Base-by-base conservation (phyloP, 2,888 invertebrate species). In the Pyralis farinalis region DNA sequence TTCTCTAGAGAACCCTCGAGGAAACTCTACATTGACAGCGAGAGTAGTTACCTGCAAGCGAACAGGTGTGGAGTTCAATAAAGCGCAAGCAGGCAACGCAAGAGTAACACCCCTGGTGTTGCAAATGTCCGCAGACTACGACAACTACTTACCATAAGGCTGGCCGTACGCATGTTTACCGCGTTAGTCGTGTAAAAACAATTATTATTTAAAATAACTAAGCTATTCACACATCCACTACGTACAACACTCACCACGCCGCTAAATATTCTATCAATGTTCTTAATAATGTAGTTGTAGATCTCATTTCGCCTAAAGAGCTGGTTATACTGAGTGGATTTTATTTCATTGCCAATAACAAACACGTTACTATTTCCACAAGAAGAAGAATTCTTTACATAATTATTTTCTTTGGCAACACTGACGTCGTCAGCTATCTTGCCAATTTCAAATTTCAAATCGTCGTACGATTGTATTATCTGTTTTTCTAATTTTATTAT, bases 241-340 rank as follows among this genome's bases (percentile, higher is more conserved):
- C n/a, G n/a, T n/a, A n/a, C n/a, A n/a, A n/a, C 16, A 16, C 87
- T 87, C 57, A 88, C 87, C 87, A 83, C 65, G n/a, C 80, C 74
- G 61, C 75, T 74, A 60, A 83, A 86, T 8, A 88, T 52, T 46
- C 78, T 84, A 61, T 88, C 87, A 45, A 87, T 87, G 51, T 85
- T 86, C 57, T 58, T 74, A 40, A 88, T 85, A 47, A 88, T 77
- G 30, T 62, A 64, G 52, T 86, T 87, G 40, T 87, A 87, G 12
- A 87, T 87, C 40, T 87, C 79, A 52, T 78, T 88, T 12, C 58
- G 72, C 7, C 77, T 52, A 35, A 66, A 68, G 28, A 86, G 47
- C 43, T 86, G 76, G 38, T 73, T 83, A 20, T 69, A 71, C 40
- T 74, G 76, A 38, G 59, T 76, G 35, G 51, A 68, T 51, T 75